Base-by-base conservation (phyloP, 37 sponge, comb jelly and placozoan species). In the Geodia barretti region DNA sequence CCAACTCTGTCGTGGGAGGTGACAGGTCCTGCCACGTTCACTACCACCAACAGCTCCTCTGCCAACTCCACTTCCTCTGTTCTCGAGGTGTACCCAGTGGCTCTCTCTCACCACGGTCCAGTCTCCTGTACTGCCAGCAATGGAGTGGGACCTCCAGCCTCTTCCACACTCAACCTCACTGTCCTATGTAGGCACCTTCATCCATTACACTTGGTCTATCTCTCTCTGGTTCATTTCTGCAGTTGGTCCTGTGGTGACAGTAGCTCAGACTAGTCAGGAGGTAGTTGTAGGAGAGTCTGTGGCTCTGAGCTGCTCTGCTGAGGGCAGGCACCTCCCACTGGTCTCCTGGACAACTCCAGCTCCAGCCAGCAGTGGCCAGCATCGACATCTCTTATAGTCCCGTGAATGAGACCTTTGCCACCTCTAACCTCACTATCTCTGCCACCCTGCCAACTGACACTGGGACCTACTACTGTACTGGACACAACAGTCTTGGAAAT, bases 1-100 rank as follows among this genome's bases (percentile, higher is more conserved):
- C 82, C 73, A 60, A n/a, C 38, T 1, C 0, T 81, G 1, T 42
- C 64, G 5, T 77, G 77, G 77, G 54, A 47, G 54, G 14, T 14
- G 14, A 7, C 7, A 14, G 54, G 54, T 47, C n/a, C n/a, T n/a
- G n/a, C n/a, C n/a, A n/a, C n/a, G n/a, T n/a, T n/a, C n/a, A 47
- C 54, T 47, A 14, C 14, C 14, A 7, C 14, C 11, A 47, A 14
- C 11, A 47, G 54, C 14, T 47, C 54, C 14, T 17, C 7, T 47
- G 54, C 11, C 7, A 47, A 14, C 54, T 17, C 54, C 54, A 17
- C 54, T 14, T 47, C 7, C 54, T 47, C 54, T 14, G 14, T 14
- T 47, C 54, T 47, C 54, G 14, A 7, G 14, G 14, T 47, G 11
- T 47, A 7, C 14, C 7, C 7, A 17, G 54, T 47, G 54, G 54